phyloP scores from a whole-genome alignment of 1,140 invertebrate genomes.

The Pseudobourletiella spinata region DNA sequence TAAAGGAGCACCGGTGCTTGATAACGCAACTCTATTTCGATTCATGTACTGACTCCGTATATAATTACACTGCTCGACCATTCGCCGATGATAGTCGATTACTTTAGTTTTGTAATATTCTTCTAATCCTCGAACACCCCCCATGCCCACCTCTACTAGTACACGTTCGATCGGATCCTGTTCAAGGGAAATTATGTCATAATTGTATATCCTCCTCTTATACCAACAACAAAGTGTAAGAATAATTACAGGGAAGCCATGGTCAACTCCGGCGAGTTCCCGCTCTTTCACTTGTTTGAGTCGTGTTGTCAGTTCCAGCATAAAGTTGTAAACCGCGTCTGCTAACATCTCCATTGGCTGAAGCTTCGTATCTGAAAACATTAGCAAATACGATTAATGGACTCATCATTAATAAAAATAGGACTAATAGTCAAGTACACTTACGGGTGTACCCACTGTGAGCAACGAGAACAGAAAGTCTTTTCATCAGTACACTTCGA shows the following conservation, averaged over 20 bases:
- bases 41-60: neutral
- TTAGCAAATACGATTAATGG: neutral
- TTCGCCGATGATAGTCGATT: neutral
- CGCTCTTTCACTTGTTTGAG: slow-evolving; percentile 10
- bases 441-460: slow-evolving; percentile 23
- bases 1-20: too few relatives aligned
- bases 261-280: slow-evolving; percentile 10
- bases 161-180: slow-evolving; percentile 28
- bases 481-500: slow-evolving; percentile 9
- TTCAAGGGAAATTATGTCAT: neutral
- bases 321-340: neutral
- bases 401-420: too few relatives aligned
- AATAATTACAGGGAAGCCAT: slow-evolving; percentile 28
- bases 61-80: neutral
- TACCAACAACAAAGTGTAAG: too few relatives aligned
- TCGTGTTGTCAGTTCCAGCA: neutral
- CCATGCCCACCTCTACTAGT: slow-evolving; percentile 15
- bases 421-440: too few relatives aligned
- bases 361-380: slow-evolving; percentile 6
- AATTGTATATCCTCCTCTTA: too few relatives aligned
- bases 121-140: slow-evolving; percentile 21
- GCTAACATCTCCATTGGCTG: slow-evolving; percentile 6
- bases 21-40: too few relatives aligned
- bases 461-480: slow-evolving; percentile 8
- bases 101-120: slow-evolving; percentile 17